Percentiles rank a stretch among this genome's conserved stretches.
These are phyloP conservation scores for Caerostris darwini DNA, from an alignment of 1,140 invertebrate species.

Conservation along the genomic window DNA sequence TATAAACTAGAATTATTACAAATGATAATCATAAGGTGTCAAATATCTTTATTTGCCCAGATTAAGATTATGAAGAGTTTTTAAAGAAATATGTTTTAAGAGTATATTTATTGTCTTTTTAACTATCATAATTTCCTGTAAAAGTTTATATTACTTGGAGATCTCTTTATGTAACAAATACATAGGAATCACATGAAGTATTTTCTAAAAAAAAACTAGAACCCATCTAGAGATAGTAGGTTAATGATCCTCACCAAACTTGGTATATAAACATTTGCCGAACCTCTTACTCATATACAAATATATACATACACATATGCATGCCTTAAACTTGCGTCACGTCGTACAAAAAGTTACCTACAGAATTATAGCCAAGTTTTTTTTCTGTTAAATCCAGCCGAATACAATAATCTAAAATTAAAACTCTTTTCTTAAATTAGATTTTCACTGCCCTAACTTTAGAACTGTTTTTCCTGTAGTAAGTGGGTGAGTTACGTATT, in stretches of 20 bases:
- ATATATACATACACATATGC: background rate
- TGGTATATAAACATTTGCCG: background rate
- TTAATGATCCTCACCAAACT: background rate
- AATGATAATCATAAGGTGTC: too few relatives aligned
- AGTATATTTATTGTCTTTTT: too few relatives aligned
- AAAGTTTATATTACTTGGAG: too few relatives aligned
- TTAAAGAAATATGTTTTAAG: too few relatives aligned
- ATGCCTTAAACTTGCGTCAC: background rate
- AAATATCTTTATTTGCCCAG: too few relatives aligned
- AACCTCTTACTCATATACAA: background rate
- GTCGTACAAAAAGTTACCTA: background rate
- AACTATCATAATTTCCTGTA: too few relatives aligned
- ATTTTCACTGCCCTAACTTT: background rate
- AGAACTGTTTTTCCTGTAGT: background rate
- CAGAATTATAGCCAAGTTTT: background rate
- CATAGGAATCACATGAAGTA: too few relatives aligned
- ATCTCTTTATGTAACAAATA: too few relatives aligned
- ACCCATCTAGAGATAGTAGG: background rate
- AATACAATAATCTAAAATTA: constrained; percentile 23
- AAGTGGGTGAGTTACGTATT: background rate
- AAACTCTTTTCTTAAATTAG: background rate
- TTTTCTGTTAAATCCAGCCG: background rate
- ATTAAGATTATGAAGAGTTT: too few relatives aligned
- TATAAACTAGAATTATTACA: too few relatives aligned
- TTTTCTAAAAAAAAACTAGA: background rate